Conservation (phyloP, 2,113 vertebrate species). For the Cochlearius cochlearius region DNA sequence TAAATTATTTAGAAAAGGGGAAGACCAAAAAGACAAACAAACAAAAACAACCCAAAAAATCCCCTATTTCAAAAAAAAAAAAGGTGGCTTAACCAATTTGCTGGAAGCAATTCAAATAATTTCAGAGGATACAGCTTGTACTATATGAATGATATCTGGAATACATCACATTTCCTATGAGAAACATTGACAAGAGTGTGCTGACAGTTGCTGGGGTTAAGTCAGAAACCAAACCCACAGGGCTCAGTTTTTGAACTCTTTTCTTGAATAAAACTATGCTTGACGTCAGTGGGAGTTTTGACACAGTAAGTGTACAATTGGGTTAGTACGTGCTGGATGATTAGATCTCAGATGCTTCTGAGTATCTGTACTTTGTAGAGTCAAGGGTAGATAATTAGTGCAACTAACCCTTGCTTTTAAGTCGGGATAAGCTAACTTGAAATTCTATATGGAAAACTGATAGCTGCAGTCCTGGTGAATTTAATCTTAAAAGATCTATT, state of each 20-base stretch:
- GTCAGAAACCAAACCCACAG: neutral
- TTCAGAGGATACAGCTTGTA: slow-evolving; percentile 15
- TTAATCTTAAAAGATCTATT: neutral
- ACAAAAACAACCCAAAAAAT: neutral
- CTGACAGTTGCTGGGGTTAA: neutral
- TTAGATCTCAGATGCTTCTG: neutral
- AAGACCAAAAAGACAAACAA: neutral
- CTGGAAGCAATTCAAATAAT: neutral
- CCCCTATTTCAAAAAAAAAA: neutral
- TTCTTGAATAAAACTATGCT: neutral
- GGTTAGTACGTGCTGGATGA: neutral
- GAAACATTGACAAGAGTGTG: neutral
- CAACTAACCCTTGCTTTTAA: neutral
- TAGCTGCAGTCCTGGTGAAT: neutral
- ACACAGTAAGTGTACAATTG: neutral
- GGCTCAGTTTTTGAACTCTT: slow-evolving; percentile 8
- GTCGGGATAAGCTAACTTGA: neutral
- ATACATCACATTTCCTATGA: slow-evolving; percentile 10
- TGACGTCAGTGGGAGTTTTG: neutral
- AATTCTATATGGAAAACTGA: neutral
- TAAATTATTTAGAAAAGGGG: neutral
- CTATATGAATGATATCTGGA: neutral
- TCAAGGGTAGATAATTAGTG: neutral
- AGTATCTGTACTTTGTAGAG: neutral
- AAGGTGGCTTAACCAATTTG: neutral